Percentiles rank a stretch among this genome's conserved stretches.
These are phyloP conservation scores for Elgonia sp. DNA, from an alignment of 2,888 invertebrate genomes.

Conservation along the genomic window DNA sequence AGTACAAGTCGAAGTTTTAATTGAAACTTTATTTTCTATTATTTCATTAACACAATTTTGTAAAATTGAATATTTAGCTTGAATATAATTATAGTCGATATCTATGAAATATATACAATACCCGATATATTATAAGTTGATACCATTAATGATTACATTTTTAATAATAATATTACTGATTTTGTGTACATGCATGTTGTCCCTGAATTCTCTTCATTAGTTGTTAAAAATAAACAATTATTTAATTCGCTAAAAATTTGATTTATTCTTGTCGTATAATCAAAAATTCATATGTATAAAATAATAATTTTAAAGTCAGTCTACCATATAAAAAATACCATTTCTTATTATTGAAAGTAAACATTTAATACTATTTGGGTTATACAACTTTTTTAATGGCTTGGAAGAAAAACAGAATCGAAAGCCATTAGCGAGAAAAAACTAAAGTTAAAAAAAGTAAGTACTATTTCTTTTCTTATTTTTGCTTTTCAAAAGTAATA, in stretches of 20 bases:
- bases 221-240: constrained; percentile 16
- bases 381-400: too few species aligned
- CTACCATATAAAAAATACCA: too few species aligned
- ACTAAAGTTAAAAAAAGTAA: too few species aligned
- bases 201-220: neutral
- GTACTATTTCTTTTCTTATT: too few species aligned
- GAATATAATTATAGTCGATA: neutral
- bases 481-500: too few species aligned
- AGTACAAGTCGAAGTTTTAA: constrained; percentile 9
- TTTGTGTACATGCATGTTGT: constrained; percentile 13
- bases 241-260: constrained; percentile 16
- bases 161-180: neutral
- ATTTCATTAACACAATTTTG: neutral
- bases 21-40: neutral
- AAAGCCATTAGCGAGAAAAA: too few species aligned
- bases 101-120: constrained; percentile 6
- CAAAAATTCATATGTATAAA: too few species aligned
- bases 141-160: neutral
- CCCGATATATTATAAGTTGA: constrained; percentile 3
- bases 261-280: neutral
- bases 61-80: neutral
- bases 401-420: too few species aligned
- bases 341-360: too few species aligned
- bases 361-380: too few species aligned
- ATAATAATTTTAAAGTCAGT: too few species aligned